Evolutionary conservation across 2,888 invertebrate genomes (phyloP).

Genomic region (Ariolimax columbianus): DNA sequence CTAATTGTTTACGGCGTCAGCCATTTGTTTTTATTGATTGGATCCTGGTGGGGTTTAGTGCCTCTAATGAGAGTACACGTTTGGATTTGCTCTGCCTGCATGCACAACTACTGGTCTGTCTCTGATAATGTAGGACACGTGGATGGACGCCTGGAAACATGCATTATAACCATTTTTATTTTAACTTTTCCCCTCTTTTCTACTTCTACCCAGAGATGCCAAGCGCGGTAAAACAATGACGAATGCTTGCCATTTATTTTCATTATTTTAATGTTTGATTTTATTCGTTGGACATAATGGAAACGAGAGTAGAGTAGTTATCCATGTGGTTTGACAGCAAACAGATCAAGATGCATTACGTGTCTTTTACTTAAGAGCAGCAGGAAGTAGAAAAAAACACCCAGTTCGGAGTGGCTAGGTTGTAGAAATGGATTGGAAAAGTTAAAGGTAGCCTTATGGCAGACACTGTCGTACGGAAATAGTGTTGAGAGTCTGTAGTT

Average conservation of each 20-base stretch:
- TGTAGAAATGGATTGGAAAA: too few species aligned
- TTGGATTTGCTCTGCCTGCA: not conserved
- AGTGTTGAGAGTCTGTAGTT: too few species aligned
- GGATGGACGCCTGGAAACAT: not conserved
- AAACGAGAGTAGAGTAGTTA: not conserved
- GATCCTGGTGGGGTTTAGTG: not conserved
- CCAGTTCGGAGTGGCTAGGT: too few species aligned
- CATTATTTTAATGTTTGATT: not conserved
- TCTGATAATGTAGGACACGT: not conserved
- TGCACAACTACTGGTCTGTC: not conserved
- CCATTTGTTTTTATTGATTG: conserved; percentile 6
- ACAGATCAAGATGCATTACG: not conserved
- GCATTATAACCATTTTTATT: not conserved
- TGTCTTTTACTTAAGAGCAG: not conserved
- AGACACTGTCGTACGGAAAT: too few species aligned
- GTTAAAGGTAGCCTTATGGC: too few species aligned
- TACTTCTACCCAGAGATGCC: not conserved
- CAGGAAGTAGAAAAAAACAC: not conserved
- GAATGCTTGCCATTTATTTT: not conserved
- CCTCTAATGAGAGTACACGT: not conserved
- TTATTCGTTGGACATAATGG: not conserved
- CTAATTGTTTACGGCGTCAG: not conserved
- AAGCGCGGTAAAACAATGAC: not conserved
- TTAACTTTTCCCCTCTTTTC: too few species aligned
- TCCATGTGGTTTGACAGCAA: not conserved